Conservation (phyloP, 64 coral and sea anemone species). For the Exaiptasia diaphana region DNA sequence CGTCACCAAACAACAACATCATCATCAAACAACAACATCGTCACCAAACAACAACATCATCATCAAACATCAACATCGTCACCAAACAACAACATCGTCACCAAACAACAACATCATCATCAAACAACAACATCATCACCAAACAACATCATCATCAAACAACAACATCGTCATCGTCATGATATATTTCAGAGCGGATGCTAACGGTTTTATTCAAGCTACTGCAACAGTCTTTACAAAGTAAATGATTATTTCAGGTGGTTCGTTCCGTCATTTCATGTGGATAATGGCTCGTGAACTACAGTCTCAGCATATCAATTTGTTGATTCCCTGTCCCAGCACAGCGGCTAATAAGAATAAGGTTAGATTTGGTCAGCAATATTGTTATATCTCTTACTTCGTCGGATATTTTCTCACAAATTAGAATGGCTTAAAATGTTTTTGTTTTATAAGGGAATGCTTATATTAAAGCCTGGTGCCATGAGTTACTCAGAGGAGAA, state of each 20-base stretch:
- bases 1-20: no score
- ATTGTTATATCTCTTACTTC: background rate
- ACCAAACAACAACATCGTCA: no score
- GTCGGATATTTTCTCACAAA: background rate
- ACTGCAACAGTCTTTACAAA: no score
- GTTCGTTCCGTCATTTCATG: conserved; percentile 98
- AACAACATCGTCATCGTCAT: background rate
- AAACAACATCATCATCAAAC: background rate
- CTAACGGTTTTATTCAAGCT: no score
- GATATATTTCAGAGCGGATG: background rate
- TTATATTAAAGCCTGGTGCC: conserved; percentile 79
- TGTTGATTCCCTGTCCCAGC: conserved; percentile 86
- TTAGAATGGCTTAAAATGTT: no score
- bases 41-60: no score
- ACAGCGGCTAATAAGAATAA: conserved; percentile 96
- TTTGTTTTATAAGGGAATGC: conserved; percentile 61
- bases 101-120: no score
- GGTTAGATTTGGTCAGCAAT: conserved; percentile 5
- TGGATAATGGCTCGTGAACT: conserved; percentile 95
- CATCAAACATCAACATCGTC: no score
- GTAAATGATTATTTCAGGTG: conserved; percentile 57
- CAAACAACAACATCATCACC: no score
- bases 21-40: no score
- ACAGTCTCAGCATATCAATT: conserved; percentile 61
- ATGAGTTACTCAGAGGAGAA: conserved; percentile 83